phyloP scores from a whole-genome alignment of 2,888 invertebrate species.

The Anodontia alba region DNA sequence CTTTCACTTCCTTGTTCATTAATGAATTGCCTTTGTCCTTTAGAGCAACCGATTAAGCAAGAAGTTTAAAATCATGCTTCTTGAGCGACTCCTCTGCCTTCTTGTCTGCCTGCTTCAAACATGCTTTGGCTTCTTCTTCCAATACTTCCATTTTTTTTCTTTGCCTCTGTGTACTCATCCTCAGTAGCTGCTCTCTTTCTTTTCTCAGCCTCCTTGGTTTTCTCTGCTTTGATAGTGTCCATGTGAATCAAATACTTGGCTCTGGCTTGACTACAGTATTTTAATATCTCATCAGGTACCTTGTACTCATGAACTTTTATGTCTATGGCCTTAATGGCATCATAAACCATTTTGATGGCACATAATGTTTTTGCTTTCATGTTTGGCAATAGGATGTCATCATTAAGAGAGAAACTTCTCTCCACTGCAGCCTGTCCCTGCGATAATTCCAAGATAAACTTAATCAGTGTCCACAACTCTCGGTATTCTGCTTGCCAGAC shows the following conservation, averaged over 20 bases:
- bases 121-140: slow-evolving; percentile 5
- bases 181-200: neutral
- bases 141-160: neutral
- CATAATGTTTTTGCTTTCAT: neutral
- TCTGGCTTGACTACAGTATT: slow-evolving; percentile 7
- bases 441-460: neutral
- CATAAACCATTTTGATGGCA: slow-evolving; percentile 4
- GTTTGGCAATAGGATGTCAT: slow-evolving; percentile 8
- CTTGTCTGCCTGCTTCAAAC: slow-evolving; percentile 11
- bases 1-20: neutral
- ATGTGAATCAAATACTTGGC: neutral
- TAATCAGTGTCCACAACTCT: neutral
- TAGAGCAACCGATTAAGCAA: slow-evolving; percentile 5
- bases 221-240: neutral
- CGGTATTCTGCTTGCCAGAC: neutral
- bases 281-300: neutral
- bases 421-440: slow-evolving; percentile 12
- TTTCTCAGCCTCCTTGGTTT: slow-evolving; percentile 1
- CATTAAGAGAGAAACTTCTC: slow-evolving; percentile 3
- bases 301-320: slow-evolving; percentile 10
- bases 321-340: neutral
- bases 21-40: neutral
- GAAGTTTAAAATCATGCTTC: slow-evolving; percentile 7
- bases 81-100: slow-evolving; percentile 10
- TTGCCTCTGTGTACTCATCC: neutral